Evolutionary conservation across 2,113 vertebrate genomes (phyloP).

Genomic region (Spheniscus mendiculus): DNA sequence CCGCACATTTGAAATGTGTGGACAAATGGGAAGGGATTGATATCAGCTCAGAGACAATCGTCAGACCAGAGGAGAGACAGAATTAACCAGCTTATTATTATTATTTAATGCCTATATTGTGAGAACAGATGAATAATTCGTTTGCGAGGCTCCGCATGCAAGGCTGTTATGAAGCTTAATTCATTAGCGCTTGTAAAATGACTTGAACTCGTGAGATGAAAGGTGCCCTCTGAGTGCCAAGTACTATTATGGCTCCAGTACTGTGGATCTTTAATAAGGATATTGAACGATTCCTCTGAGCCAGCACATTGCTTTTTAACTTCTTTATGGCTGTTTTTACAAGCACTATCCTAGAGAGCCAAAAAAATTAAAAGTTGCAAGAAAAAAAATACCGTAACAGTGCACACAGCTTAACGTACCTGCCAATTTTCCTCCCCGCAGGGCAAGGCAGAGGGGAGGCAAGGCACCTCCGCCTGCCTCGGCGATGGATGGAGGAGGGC

Average conservation of each 20-base stretch:
- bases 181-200: constrained; percentile 46
- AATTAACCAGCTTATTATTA: constrained; percentile 54
- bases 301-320: constrained; percentile 25
- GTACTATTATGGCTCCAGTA: neutral
- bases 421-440: rapidly evolving
- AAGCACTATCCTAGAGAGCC: neutral
- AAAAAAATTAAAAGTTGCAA: neutral
- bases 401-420: neutral
- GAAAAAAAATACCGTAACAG: neutral
- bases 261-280: constrained; percentile 22
- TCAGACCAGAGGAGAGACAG: neutral
- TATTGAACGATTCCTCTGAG: constrained; percentile 38
- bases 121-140: constrained; percentile 17
- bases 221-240: constrained; percentile 50
- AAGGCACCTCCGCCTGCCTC: rapidly evolving
- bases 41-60: neutral
- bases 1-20: neutral
- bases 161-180: constrained; percentile 39
- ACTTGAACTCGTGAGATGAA: constrained; percentile 24
- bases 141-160: neutral
- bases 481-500: neutral
- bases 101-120: constrained; percentile 34
- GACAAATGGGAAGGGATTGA: neutral
- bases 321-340: constrained; percentile 37
- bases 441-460: neutral